These are phyloP conservation scores for Hyles vespertilio DNA, from an alignment of 1,140 invertebrate genomes.

Conservation along the genomic window DNA sequence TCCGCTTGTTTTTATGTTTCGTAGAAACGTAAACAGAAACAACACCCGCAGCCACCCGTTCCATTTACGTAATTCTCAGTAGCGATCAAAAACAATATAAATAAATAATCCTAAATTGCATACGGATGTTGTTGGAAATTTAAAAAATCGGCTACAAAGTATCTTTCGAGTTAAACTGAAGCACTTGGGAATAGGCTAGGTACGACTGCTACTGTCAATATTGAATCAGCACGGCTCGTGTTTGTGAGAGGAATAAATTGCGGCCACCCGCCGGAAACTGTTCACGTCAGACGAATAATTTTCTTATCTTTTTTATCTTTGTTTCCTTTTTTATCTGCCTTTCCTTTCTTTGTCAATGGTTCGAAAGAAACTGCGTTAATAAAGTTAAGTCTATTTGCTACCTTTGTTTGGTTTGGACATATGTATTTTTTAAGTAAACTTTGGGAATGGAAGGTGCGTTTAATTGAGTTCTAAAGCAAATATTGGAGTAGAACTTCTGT, in stretches of 20 bases:
- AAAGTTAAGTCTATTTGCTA: too few relatives aligned
- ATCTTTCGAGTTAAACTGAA: conserved; percentile 38
- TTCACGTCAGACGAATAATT: conserved; percentile 49
- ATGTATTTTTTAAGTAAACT: too few relatives aligned
- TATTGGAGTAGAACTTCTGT: too few relatives aligned
- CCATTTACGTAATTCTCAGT: conserved; percentile 14
- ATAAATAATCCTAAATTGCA: conserved; percentile 10
- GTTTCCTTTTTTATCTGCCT: too few relatives aligned
- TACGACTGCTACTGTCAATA: conserved; percentile 52
- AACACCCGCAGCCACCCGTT: conserved; percentile 12
- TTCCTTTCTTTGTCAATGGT: too few relatives aligned
- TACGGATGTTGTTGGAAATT: conserved; percentile 14
- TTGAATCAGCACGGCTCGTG: conserved; percentile 54
- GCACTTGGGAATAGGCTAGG: conserved; percentile 48
- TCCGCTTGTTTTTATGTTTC: conserved; percentile 13
- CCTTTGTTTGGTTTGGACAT: too few relatives aligned
- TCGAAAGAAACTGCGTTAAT: too few relatives aligned
- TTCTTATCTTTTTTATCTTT: conserved; percentile 38
- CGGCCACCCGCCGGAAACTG: conserved; percentile 39
- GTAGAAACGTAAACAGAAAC: conserved; percentile 14
- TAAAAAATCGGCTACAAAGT: conserved; percentile 33
- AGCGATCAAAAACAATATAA: conserved; percentile 16
- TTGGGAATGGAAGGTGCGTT: too few relatives aligned
- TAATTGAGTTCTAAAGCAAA: too few relatives aligned
- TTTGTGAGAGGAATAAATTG: conserved; percentile 63